These are phyloP conservation scores for Phoenicopterus ruber DNA, from an alignment of 2,113 vertebrate genomes.

Conservation along the genomic window DNA sequence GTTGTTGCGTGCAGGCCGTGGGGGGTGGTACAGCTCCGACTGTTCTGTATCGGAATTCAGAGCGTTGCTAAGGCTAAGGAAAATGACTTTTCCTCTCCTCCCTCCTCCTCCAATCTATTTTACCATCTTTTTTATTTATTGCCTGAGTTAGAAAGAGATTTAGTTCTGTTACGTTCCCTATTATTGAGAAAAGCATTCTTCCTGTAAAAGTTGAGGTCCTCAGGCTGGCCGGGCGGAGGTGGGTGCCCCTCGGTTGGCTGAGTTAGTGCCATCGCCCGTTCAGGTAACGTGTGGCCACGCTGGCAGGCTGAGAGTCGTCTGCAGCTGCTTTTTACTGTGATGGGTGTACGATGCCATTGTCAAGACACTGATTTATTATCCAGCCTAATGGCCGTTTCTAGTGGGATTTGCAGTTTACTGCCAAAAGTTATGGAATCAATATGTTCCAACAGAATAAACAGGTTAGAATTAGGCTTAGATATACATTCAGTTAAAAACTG, in stretches of 20 bases:
- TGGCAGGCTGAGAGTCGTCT: background rate
- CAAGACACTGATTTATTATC: constrained; percentile 14
- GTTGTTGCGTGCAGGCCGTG: accelerated
- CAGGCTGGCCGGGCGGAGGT: background rate
- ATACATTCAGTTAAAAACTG: background rate
- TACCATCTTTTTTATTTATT: background rate
- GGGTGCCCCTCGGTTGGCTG: background rate
- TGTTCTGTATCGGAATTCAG: background rate
- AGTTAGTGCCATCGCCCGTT: background rate
- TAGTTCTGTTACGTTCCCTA: background rate
- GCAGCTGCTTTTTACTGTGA: background rate
- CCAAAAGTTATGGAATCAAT: background rate
- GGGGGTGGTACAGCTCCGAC: background rate
- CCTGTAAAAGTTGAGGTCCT: background rate
- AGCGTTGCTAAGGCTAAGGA: background rate
- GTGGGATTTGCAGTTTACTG: background rate
- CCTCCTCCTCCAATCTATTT: background rate
- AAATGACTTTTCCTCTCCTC: background rate
- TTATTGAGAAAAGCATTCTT: background rate
- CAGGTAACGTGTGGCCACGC: background rate
- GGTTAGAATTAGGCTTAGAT: background rate
- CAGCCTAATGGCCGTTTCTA: background rate
- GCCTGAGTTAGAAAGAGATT: background rate
- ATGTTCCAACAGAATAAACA: background rate
- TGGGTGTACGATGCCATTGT: background rate